phyloP scores from a whole-genome alignment of 2,797 vertebrate species.

The Coilia nasus region DNA sequence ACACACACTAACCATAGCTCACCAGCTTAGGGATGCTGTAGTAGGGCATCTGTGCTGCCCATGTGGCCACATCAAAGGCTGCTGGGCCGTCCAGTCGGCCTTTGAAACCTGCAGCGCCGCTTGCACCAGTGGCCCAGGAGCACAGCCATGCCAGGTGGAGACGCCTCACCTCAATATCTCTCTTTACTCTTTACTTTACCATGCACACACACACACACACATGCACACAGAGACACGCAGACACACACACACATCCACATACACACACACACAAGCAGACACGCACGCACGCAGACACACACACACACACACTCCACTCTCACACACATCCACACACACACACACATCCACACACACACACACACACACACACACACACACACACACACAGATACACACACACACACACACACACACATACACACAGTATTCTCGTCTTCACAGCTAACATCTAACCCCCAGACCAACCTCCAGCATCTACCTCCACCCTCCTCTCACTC shows the following conservation, averaged over 20 bases:
- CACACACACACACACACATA: no score
- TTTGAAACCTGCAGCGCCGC: neutral
- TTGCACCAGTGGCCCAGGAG: neutral
- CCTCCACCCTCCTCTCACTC: neutral
- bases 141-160: neutral
- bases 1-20: neutral
- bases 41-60: neutral
- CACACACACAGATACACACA: no score
- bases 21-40: neutral
- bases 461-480: neutral
- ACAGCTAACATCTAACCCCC: no score
- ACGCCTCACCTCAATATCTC: neutral
- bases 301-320: neutral
- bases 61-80: neutral
- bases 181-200: neutral
- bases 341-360: neutral
- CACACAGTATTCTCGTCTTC: no score
- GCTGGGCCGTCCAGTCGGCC: neutral
- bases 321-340: conserved; percentile 10
- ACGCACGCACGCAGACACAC: neutral
- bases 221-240: neutral
- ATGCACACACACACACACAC: neutral
- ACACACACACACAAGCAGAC: conserved; percentile 29
- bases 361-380: no score
- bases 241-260: neutral